These are phyloP conservation scores for Falco peregrinus DNA, from an alignment of 2,797 vertebrate genomes.

Conservation along the genomic window DNA sequence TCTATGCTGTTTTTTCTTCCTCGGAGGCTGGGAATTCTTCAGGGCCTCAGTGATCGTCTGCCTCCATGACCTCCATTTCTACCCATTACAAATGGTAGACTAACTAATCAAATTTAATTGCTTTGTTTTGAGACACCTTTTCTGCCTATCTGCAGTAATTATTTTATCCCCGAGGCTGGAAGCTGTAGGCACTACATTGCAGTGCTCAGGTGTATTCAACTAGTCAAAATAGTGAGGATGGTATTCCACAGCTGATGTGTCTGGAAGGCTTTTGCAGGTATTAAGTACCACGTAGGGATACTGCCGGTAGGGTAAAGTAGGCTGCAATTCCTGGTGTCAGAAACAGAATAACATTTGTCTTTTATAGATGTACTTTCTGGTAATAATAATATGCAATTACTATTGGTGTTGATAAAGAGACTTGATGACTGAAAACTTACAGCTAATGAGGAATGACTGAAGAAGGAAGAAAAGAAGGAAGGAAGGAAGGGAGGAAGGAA, in stretches of 20 bases:
- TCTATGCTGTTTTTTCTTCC: neutral
- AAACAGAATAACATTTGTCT: neutral
- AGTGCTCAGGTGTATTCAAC: constrained; percentile 16
- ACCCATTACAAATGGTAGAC: neutral
- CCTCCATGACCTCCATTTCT: neutral
- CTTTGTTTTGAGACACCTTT: neutral
- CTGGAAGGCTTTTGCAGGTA: neutral
- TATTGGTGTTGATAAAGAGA: neutral
- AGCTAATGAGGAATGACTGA: neutral
- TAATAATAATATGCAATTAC: neutral
- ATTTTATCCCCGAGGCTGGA: neutral
- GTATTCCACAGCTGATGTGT: constrained; percentile 10
- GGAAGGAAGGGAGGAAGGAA: no score
- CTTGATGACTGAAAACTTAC: neutral
- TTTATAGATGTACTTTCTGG: neutral
- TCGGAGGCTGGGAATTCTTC: neutral
- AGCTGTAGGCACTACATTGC: neutral
- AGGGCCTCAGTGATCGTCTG: neutral
- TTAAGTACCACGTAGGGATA: neutral
- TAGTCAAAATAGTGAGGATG: constrained; percentile 18
- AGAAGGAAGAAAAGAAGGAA: no score
- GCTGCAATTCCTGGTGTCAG: neutral
- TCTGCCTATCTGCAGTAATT: neutral
- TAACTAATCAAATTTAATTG: neutral
- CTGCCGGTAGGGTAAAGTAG: neutral